Conservation (phyloP, 2,888 invertebrate species). For the Leucania comma region DNA sequence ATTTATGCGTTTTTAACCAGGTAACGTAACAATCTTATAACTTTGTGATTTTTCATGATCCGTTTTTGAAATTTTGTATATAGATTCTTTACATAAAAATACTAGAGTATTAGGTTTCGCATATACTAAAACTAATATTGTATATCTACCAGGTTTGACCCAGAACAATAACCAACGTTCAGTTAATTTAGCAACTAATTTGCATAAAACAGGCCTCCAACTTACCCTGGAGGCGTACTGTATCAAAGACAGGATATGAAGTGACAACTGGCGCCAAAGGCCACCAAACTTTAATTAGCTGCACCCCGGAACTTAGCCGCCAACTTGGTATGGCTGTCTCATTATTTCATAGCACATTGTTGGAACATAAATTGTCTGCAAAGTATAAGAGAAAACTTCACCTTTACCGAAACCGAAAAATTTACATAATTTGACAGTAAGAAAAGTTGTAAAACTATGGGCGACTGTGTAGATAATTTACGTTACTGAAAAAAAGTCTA, state of each 20-base stretch:
- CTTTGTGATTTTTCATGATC: too few relatives aligned
- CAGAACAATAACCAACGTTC: conserved; percentile 28
- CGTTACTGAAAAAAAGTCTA: not conserved
- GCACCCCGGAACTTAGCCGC: conserved; percentile 64
- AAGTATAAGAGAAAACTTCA: conserved; percentile 45
- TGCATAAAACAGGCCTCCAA: conserved; percentile 63
- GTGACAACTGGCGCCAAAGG: conserved; percentile 77
- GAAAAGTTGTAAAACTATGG: conserved; percentile 37
- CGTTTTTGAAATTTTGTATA: too few relatives aligned
- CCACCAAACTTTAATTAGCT: conserved; percentile 80
- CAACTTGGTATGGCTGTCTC: conserved; percentile 45
- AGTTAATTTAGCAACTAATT: conserved; percentile 69
- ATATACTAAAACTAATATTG: too few relatives aligned
- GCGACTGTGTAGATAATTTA: conserved; percentile 10
- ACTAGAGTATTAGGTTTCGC: too few relatives aligned
- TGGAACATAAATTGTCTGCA: conserved; percentile 47
- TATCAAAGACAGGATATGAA: conserved; percentile 74
- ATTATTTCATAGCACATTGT: conserved; percentile 58
- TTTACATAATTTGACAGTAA: conserved; percentile 44
- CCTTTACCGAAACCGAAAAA: conserved; percentile 39
- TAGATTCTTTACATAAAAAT: too few relatives aligned
- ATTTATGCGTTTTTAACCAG: too few relatives aligned
- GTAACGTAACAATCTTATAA: too few relatives aligned
- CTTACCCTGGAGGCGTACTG: conserved; percentile 53
- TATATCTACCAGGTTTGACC: conserved; percentile 20